Evolutionary conservation across 2,113 vertebrate genomes (phyloP), one percentile per base, ranked within the genome.

Genomic region (Pelusios castaneus): DNA sequence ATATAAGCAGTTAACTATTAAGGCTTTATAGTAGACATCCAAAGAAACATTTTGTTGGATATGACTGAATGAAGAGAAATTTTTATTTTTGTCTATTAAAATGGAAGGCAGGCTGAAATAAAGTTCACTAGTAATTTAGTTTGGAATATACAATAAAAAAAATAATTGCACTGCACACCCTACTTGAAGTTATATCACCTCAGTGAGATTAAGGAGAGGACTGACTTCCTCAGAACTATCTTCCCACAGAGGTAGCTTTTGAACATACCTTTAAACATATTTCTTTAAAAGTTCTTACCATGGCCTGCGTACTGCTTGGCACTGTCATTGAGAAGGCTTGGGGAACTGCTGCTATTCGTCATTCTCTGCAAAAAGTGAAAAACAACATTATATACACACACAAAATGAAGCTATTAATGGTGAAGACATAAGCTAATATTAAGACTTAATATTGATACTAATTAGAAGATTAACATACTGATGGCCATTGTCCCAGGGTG

Each of bases 261-360:
- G 84, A 86, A 47, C 13, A 10, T 6, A 56, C 3, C 75, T 93
- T 73, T 31, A 49, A 27, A n/a, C 2, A 3, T 6, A 63, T 54
- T 92, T 76, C 19, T 84, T 81, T 43, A 78, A 58, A 87, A 84
- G 4, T n/a, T 95, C 98, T 98, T 98, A 99, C 99, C 99, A 91
- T 99, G 99, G 98, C 98, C 96, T 98, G 98, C 97, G 80, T 99
- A 99, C 95, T 98, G 99, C 98, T 99, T 99, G 99, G 99, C 99
- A 99, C 99, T 99, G 96, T 99, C 99, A 89, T 99, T 99, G 88
- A 99, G 98, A 98, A 99, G 99, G 98, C 99, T 99, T 80, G 99
- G 99, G 89, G 99, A 99, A 93, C 99, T 99, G 98, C 99, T 99
- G 98, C 99, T 99, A 98, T 98, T 99, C 96, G 99, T 99, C 98